Evolutionary conservation across 2,797 vertebrate genomes (phyloP).

Genomic region (Natrix natrix): DNA sequence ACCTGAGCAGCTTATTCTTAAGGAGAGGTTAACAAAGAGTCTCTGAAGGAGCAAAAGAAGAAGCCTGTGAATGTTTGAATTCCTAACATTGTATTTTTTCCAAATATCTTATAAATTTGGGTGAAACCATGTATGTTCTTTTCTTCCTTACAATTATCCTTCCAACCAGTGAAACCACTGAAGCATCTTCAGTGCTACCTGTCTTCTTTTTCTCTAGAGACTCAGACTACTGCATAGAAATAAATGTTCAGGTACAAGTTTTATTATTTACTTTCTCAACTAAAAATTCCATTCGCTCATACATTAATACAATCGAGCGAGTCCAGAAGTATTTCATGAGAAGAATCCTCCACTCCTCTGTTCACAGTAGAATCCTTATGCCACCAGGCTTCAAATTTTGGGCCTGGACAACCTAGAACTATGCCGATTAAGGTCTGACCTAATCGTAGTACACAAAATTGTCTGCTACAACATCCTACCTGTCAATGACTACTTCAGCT

Average conservation of each 20-base stretch:
- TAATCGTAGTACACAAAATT: too few relatives aligned
- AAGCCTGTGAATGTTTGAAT: background rate
- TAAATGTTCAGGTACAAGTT: background rate
- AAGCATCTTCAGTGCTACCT: background rate
- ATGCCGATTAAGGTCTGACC: too few relatives aligned
- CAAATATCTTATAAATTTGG: background rate
- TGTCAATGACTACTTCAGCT: too few relatives aligned
- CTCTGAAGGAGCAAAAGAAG: background rate
- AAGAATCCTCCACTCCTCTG: too few relatives aligned
- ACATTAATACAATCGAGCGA: background rate
- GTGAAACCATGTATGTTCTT: background rate
- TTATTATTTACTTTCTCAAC: background rate
- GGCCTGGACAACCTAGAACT: too few relatives aligned
- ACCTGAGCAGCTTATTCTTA: background rate
- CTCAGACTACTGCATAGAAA: background rate
- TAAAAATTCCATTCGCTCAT: background rate
- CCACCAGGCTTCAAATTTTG: too few relatives aligned
- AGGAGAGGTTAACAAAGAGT: background rate
- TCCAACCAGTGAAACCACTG: too few relatives aligned
- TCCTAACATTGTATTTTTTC: background rate
- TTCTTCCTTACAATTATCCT: background rate
- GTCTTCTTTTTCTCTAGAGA: background rate
- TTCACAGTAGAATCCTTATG: too few relatives aligned
- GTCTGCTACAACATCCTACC: too few relatives aligned
- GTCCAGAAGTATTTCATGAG: too few relatives aligned